Percentiles rank a stretch among this genome's conserved stretches.
phyloP scores from a whole-genome alignment of 1,140 invertebrate genomes.

The Aphis craccivora region DNA sequence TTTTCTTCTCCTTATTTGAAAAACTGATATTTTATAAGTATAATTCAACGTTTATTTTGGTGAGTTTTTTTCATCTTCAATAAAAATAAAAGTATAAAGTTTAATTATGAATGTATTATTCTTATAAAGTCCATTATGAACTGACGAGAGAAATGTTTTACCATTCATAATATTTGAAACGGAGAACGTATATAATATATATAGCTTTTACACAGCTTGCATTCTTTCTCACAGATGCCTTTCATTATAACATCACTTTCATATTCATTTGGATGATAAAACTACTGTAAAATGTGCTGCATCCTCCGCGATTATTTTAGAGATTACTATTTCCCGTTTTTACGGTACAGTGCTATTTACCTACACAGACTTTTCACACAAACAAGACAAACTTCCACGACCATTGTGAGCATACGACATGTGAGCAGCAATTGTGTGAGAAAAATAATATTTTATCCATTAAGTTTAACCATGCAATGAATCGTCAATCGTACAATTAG shows the following conservation, averaged over 20 bases:
- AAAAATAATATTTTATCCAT: not conserved
- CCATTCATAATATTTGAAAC: not conserved
- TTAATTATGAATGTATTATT: not conserved
- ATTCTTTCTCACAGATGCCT: not conserved
- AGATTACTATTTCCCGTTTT: not conserved
- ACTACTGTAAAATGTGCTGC: not conserved
- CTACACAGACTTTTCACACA: not conserved
- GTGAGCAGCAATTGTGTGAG: not conserved
- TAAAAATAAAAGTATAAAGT: not conserved
- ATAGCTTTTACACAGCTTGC: not conserved
- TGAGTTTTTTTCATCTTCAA: not conserved
- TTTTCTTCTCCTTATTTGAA: not conserved
- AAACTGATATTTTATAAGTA: not conserved
- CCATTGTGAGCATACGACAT: not conserved
- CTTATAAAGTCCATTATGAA: not conserved
- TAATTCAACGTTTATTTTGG: not conserved
- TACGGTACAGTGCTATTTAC: not conserved
- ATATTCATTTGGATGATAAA: constrained; percentile 11
- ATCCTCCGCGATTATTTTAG: not conserved
- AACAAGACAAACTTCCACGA: not conserved
- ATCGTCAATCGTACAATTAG: not conserved
- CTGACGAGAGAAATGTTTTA: not conserved
- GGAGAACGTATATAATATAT: not conserved
- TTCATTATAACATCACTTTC: constrained; percentile 10
- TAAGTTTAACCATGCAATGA: not conserved